Evolutionary conservation across 2,797 vertebrate genomes (phyloP), one percentile per base, ranked within the genome.

Genomic region (Poeciliopsis gracilis): DNA sequence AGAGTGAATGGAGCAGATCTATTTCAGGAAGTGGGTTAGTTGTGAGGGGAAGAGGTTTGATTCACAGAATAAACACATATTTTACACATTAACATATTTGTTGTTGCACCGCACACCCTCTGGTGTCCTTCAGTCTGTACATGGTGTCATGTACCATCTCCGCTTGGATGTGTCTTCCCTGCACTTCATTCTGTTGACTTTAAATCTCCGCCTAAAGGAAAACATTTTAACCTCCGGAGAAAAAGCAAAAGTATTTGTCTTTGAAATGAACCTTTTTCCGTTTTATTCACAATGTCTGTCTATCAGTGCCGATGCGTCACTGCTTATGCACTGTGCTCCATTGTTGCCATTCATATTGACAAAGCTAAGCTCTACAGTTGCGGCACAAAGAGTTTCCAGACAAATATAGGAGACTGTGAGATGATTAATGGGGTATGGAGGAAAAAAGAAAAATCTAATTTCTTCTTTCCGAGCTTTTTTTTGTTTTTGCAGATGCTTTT

Each of bases 11-110:
- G 89, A 92, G 89, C 81, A 46, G 90, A 95, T 95, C 93, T 95
- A 95, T 95, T 95, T 94, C 90, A 94, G 93, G 94, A 96, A 95
- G 86, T 95, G 93, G 95, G 95, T 95, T 95, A 95, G 93, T 95
- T 91, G 94, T 91, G 91, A 95, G 84, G 93, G 90, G 91, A 95
- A 93, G 87, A 89, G 82, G 88, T 91, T 94, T 87, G 82, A 87
- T 93, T 92, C 90, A 91, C 84, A 93, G 91, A 94, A 94, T 94
- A 93, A 94, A 95, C 92, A 94, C 76, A 80, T 87, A 86, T 92
- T 93, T 91, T 89, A 91, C 90, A 91, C 90, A 93, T 94, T 87
- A 89, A 85, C 85, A 90, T 93, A 89, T 94, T 92, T 94, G 90
- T 93, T 92, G 90, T 88, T 90, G 84, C 72, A 88, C 86, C 89